Evolutionary conservation across 2,888 invertebrate genomes (phyloP).

Genomic region (Scaptomyza cyrtandrae): DNA sequence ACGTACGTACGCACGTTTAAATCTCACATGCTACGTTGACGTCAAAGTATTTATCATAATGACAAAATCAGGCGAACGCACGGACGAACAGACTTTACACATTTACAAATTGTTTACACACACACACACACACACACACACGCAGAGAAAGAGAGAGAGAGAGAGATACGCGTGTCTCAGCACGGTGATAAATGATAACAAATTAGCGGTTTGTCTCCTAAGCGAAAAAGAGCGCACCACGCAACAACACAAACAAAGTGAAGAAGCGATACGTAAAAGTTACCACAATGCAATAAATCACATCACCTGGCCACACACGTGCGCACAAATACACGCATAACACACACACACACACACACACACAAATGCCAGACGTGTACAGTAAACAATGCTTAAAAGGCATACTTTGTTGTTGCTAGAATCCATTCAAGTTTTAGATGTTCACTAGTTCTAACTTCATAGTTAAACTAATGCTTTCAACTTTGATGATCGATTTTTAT

Average conservation of each 20-base stretch:
- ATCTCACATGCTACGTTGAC: constrained; percentile 62
- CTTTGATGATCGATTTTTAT: neutral
- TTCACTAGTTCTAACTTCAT: too few species aligned
- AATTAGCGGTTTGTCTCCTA: constrained; percentile 70
- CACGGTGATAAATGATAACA: constrained; percentile 79
- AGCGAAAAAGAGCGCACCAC: constrained; percentile 50
- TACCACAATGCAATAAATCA: constrained; percentile 78
- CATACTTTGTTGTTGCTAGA: neutral
- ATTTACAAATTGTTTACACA: constrained; percentile 77
- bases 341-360: neutral
- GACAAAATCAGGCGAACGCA: constrained; percentile 63
- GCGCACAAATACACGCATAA: constrained; percentile 2
- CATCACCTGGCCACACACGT: constrained; percentile 62
- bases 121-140: constrained; percentile 64
- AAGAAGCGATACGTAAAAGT: constrained; percentile 71
- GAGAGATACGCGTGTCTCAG: constrained; percentile 43
- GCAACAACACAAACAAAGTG: neutral
- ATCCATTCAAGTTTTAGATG: neutral
- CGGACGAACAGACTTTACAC: constrained; percentile 63
- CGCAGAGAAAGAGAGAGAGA: neutral
- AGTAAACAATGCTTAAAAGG: constrained; percentile 34
- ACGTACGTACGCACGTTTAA: constrained; percentile 34
- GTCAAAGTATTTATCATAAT: constrained; percentile 75
- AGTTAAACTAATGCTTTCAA: too few species aligned
- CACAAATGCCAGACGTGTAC: constrained; percentile 33